phyloP scores from a whole-genome alignment of 2,888 invertebrate species.

The Pachydiplax longipennis region DNA sequence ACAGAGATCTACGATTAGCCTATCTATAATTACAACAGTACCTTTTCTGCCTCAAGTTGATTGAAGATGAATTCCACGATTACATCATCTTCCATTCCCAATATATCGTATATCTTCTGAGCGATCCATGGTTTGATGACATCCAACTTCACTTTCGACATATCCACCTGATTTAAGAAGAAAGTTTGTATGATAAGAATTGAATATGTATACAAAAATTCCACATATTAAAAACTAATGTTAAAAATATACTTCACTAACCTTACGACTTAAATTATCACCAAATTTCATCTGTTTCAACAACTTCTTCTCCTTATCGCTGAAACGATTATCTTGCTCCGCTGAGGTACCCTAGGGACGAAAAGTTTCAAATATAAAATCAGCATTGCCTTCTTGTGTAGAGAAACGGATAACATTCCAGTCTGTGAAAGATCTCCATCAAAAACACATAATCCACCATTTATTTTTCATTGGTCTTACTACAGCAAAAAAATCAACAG shows the following conservation, averaged over 20 bases:
- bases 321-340: constrained; percentile 98
- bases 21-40: constrained; percentile 58
- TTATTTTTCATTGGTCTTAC: not conserved
- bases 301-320: constrained; percentile 99
- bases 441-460: not conserved
- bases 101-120: constrained; percentile 92
- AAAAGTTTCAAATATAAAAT: not conserved
- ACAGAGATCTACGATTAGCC: not conserved
- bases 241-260: constrained; percentile 57
- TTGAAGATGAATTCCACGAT: constrained; percentile 98
- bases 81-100: constrained; percentile 98
- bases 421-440: not conserved
- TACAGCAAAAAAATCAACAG: not conserved
- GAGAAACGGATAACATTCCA: not conserved
- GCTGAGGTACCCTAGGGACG: constrained; percentile 90
- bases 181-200: not conserved
- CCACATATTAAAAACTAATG: not conserved
- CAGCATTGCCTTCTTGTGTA: not conserved
- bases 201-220: too few relatives aligned
- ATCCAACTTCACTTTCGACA: constrained; percentile 97
- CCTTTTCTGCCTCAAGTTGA: constrained; percentile 92
- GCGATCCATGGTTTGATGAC: constrained; percentile 99
- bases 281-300: constrained; percentile 99
- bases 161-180: constrained; percentile 79
- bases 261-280: constrained; percentile 91